Conservation (phyloP, 2,888 invertebrate genomes). For the Drosophila yooni region DNA sequence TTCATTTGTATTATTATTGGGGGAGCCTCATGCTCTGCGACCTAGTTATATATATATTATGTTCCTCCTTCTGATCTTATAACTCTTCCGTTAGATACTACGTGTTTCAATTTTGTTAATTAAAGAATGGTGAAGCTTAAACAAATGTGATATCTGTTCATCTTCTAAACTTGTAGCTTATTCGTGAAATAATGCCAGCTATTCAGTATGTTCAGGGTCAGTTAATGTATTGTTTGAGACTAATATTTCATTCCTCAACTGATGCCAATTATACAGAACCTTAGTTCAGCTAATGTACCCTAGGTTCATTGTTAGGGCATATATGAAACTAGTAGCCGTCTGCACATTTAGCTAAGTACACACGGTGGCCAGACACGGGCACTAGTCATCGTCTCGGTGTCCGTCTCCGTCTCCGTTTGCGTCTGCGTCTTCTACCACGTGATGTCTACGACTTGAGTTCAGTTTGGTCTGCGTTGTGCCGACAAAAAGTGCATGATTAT, state of each 20-base stretch:
- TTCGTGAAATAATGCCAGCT: neutral
- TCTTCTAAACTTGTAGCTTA: neutral
- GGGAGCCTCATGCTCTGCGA: neutral
- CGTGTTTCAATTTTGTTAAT: neutral
- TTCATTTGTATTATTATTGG: neutral
- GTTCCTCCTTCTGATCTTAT: neutral
- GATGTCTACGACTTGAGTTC: slow-evolving; percentile 23
- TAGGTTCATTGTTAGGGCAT: slow-evolving; percentile 27
- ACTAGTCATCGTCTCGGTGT: slow-evolving; percentile 48
- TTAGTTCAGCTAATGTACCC: neutral
- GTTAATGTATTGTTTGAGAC: neutral
- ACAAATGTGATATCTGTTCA: neutral
- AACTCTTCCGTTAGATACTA: too few relatives aligned
- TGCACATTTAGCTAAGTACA: slow-evolving; percentile 72
- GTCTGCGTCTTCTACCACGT: slow-evolving; percentile 18
- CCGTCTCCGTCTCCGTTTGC: neutral
- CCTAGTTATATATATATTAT: neutral
- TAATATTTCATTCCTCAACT: neutral
- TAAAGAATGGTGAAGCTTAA: neutral
- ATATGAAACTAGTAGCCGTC: slow-evolving; percentile 48
- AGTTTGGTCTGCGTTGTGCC: slow-evolving; percentile 31
- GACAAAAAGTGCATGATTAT: slow-evolving; percentile 66
- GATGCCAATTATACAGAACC: neutral
- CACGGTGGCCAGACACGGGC: slow-evolving; percentile 59
- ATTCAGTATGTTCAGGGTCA: neutral